Base-by-base conservation (phyloP, 2,113 vertebrate species). In the Neogobius melanostomus region DNA sequence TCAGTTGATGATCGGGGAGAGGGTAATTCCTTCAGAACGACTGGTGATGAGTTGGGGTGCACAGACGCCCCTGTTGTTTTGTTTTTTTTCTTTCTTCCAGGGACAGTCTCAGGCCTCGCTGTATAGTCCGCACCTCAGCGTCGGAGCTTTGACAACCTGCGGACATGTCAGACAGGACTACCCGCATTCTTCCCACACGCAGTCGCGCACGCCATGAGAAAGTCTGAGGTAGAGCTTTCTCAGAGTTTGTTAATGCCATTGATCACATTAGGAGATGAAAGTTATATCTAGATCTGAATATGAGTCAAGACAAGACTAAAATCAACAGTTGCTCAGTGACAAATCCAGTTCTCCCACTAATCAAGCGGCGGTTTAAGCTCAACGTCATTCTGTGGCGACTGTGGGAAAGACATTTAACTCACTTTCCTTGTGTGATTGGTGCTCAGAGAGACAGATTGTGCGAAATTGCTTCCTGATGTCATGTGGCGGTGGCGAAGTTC, bases 91-190 rank as follows among this genome's bases (percentile, higher is more conserved):
- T 21, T 21, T 21, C 21, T 95, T 94, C 93, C 92, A 44, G 89
- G 91, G 92, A 93, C 88, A 92, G 94, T 93, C 91, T 82, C 73
- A 8, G 66, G 91, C 93, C 93, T 93, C 85, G 90, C 92, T 92
- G 91, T 87, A n/a, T n/a, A 87, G 88, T 92, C 94, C 70, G 90
- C 88, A 56, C 91, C 90, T 61, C 48, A 69, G 65, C 76, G 74
- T 51, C 76, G 88, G 46, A 89, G 92, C 92, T 95, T 94, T 96
- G 94, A 96, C 95, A 96, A 97, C 95, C 95, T 96, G 95, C 92
- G 95, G 95, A 98, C 95, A 95, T 93, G 92, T 94, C 92, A 95
- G 95, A 97, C 91, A 93, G 87, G 86, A 52, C 36, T 45, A 61
- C 36, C 56, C 11, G 63, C 79, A 85, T 88, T 88, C 72, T 85